These are phyloP conservation scores for Hydrolagus colliei DNA, from an alignment of 2,797 vertebrate species.

Conservation along the genomic window DNA sequence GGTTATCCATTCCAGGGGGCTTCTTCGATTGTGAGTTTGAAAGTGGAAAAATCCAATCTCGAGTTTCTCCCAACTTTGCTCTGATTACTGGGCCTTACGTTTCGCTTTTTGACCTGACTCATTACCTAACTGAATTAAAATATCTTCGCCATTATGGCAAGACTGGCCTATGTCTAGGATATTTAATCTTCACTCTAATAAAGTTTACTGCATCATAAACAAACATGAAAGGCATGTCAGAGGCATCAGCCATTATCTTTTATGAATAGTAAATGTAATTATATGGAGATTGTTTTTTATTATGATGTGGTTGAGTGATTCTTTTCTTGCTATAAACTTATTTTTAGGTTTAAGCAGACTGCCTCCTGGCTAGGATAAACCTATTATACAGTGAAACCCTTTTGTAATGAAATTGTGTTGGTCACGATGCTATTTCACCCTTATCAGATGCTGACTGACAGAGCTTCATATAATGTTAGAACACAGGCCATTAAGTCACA, in stretches of 20 bases:
- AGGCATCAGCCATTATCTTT: neutral
- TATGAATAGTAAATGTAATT: neutral
- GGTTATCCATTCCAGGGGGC: too few relatives aligned
- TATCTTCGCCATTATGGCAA: slow-evolving; percentile 7
- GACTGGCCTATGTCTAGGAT: slow-evolving; percentile 16
- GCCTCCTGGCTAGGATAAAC: neutral
- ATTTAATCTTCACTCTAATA: slow-evolving; percentile 13
- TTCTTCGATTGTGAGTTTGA: neutral
- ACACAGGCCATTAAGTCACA: neutral
- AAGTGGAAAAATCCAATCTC: neutral
- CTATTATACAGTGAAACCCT: neutral
- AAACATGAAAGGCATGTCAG: slow-evolving; percentile 20
- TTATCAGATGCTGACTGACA: neutral
- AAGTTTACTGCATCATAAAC: slow-evolving; percentile 10
- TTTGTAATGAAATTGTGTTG: neutral
- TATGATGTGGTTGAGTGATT: neutral
- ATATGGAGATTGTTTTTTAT: neutral
- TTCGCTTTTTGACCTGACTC: neutral
- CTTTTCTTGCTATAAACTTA: too few relatives aligned
- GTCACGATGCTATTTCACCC: neutral
- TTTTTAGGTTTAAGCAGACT: neutral
- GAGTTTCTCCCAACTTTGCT: neutral
- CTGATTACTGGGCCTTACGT: neutral
- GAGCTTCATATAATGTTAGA: neutral
- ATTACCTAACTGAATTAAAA: slow-evolving; percentile 19